Evolutionary conservation across 1,140 invertebrate species (phyloP), one percentile per base, ranked within the genome.

Genomic region (Caenorhabditis latens): DNA sequence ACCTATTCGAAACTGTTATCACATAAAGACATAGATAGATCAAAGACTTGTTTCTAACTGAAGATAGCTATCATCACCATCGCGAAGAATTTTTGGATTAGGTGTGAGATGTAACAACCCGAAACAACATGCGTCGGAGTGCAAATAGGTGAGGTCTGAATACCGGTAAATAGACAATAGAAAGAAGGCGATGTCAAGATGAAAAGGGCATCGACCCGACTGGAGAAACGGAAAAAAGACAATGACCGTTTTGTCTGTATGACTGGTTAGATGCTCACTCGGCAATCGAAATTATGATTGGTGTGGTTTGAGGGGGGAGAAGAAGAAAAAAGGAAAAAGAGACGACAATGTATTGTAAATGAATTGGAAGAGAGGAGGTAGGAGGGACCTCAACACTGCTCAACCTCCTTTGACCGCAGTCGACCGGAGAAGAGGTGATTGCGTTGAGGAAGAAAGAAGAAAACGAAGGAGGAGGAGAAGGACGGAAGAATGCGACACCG

Each of bases 341-440:
- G 43, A 71, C 7, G 67, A 46, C 42, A 48, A 75, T 75, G 32
- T 79, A 79, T 79, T 53, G 71, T 79, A 79, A 79, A 79, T 79
- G 71, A n/a, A 43, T 79, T 79, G 65, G 43, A 24, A 3, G 21
- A 21, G 71, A 24, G 71, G 71, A n/a, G 32, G 32, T 32, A 2
- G 32, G 32, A 32, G 32, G 32, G 32, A 32, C 32, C 32, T 46
- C 71, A 48, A 24, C 43, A 50, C 71, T 13, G 71, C 71, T 79
- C 71, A 79, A 43, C 46, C 46, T 53, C 71, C 71, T 24, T 40
- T 79, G 71, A 50, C 71, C 71, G 71, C 71, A 79, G 71, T 79
- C 71, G 71, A 79, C 71, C 71, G 71, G 71, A 79, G 71, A 50
- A 79, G 71, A 50, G 71, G 46, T 79, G 71, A 79, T 79, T 79